Conservation (phyloP, 2,797 vertebrate genomes). For the Mormyrops boulengeri region DNA sequence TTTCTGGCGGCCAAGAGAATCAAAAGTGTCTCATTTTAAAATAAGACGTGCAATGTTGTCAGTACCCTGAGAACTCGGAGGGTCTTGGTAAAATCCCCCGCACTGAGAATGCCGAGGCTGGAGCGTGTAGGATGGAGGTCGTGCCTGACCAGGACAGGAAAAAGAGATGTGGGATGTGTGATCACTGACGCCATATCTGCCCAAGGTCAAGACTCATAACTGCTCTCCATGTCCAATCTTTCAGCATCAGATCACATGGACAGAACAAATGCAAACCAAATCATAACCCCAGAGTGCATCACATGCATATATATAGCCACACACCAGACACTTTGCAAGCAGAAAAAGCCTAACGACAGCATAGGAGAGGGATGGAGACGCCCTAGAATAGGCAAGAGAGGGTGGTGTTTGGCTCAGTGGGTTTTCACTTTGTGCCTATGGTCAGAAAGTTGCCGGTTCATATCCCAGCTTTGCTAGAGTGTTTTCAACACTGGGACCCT, state of each 20-base stretch:
- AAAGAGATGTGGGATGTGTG: conserved; percentile 29
- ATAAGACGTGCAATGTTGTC: conserved; percentile 23
- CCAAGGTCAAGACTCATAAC: background rate
- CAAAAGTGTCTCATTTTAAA: conserved; percentile 37
- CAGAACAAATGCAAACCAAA: background rate
- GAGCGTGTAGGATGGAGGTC: conserved; percentile 83
- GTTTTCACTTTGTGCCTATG: background rate
- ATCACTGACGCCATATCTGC: background rate
- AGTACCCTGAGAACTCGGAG: conserved; percentile 89
- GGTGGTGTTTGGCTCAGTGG: background rate
- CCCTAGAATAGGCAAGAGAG: background rate
- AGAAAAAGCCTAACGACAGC: background rate
- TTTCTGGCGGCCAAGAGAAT: conserved; percentile 19
- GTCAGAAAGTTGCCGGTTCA: background rate
- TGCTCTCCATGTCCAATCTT: background rate
- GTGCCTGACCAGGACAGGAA: conserved; percentile 64
- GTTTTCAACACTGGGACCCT: background rate
- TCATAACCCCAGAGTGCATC: background rate
- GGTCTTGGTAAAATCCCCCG: conserved; percentile 83
- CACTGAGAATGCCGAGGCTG: conserved; percentile 81
- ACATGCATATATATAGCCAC: background rate
- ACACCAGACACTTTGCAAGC: background rate
- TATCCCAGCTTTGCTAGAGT: background rate
- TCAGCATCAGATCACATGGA: background rate
- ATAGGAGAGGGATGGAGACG: background rate